Evolutionary conservation across 2,113 vertebrate genomes (phyloP).

Genomic region (Periophthalmodon schlosseri): DNA sequence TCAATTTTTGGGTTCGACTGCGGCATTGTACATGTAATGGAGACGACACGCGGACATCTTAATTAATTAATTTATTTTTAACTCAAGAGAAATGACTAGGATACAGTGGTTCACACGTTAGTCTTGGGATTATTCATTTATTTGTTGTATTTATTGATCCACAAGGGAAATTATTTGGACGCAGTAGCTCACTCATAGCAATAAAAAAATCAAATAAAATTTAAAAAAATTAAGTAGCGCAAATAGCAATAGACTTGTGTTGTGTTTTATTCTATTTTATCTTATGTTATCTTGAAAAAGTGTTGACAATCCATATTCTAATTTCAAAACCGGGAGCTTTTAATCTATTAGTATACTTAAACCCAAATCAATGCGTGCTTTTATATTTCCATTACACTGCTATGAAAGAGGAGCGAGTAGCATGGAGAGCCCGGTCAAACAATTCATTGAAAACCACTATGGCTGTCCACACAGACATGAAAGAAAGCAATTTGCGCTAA

Average conservation of each 20-base stretch:
- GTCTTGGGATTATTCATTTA: too few species aligned
- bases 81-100: too few species aligned
- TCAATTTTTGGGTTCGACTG: slow-evolving; percentile 34
- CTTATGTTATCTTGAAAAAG: too few species aligned
- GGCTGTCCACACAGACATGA: slow-evolving; percentile 11
- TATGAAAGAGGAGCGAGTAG: slow-evolving; percentile 66
- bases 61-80: neutral
- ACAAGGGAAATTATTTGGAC: too few species aligned
- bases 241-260: too few species aligned
- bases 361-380: slow-evolving; percentile 79
- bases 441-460: slow-evolving; percentile 19
- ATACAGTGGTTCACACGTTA: too few species aligned
- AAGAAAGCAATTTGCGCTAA: slow-evolving; percentile 13
- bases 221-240: too few species aligned
- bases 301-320: too few species aligned
- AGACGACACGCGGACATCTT: slow-evolving; percentile 18
- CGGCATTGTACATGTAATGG: neutral
- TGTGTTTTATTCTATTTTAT: too few species aligned
- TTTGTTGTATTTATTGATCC: too few species aligned
- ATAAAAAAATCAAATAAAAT: neutral
- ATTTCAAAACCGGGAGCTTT: slow-evolving; percentile 65
- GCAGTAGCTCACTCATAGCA: too few species aligned
- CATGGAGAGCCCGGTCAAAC: slow-evolving; percentile 35
- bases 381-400: slow-evolving; percentile 79
- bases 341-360: slow-evolving; percentile 82